Evolutionary conservation across 2,797 vertebrate genomes (phyloP).

Genomic region (Melanotaenia pygmaea): DNA sequence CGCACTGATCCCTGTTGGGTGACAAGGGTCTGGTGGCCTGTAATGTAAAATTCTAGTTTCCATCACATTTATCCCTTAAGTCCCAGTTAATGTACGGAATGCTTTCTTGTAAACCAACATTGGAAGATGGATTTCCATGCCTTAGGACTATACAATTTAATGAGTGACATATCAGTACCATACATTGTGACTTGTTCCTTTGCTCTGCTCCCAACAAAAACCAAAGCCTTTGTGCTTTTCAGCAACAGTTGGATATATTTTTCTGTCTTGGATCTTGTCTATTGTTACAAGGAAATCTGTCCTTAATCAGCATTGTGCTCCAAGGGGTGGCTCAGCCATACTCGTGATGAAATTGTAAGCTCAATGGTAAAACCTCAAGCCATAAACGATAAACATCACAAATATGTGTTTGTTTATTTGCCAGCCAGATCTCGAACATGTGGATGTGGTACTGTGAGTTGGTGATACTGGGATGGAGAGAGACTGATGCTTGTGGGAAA

Average conservation of each 20-base stretch:
- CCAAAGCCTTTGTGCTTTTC: conserved; percentile 36
- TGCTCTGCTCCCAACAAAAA: conserved; percentile 18
- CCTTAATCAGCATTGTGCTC: conserved; percentile 66
- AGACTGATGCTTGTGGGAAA: conserved; percentile 64
- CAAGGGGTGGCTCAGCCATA: conserved; percentile 47
- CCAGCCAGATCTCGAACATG: conserved; percentile 59
- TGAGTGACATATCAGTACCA: conserved; percentile 52
- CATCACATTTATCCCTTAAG: conserved; percentile 26
- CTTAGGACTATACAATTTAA: conserved; percentile 34
- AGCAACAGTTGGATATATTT: conserved; percentile 23
- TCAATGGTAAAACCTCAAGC: conserved; percentile 72
- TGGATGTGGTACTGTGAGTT: conserved; percentile 67
- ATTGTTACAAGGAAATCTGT: conserved; percentile 70
- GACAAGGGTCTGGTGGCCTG: conserved; percentile 27
- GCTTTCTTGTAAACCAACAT: conserved; percentile 16
- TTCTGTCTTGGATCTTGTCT: conserved; percentile 42
- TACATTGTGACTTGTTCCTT: conserved; percentile 23
- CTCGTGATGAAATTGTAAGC: conserved; percentile 67
- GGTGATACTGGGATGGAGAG: conserved; percentile 46
- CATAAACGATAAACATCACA: conserved; percentile 77
- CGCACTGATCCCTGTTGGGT: conserved; percentile 18
- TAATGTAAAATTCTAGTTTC: conserved; percentile 35
- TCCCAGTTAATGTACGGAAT: conserved; percentile 10
- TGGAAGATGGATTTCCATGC: conserved; percentile 35
- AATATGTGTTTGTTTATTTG: conserved; percentile 73